Evolutionary conservation across 2,797 vertebrate genomes (phyloP), one percentile per base, ranked within the genome.

Genomic region (Argyrosomus regius): DNA sequence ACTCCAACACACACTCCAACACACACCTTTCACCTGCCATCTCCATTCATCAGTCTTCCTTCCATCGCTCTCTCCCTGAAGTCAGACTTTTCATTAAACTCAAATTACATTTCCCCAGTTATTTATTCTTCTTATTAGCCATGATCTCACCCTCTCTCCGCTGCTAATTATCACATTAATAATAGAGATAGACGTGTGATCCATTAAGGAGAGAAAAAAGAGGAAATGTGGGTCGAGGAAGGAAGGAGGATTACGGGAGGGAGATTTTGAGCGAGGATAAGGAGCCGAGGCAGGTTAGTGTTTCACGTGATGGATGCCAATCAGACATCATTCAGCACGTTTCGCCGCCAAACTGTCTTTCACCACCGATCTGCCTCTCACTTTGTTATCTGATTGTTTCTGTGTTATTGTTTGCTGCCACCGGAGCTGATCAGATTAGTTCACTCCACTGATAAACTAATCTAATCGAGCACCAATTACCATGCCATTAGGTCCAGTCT

Each of bases 151-250:
- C 83, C 90, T 78, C 83, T 88, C 72, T 78, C 83, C n/a, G 5
- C 80, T 80, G 85, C 89, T 96, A 96, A 96, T 96, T 89, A 94
- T 94, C 87, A 84, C 92, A 95, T 95, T 92, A 95, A 96, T 96
- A 95, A 96, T 94, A 79, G 77, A 92, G 77, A 75, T 83, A 85
- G 84, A 84, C 56, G 72, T 85, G 87, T 76, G 88, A 91, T 92
- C 84, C 82, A 92, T 94, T 93, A 88, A 65, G 72, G 53, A 72
- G 56, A 71, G 64, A 84, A 79, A 39, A 66, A 70, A 77, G 74
- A 82, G 89, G 83, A 85, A 89, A 91, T 84, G 62, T 81, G 83
- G 91, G 81, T 78, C 17, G 56, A 61, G 72, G 78, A 72, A 46
- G 72, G 73, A 46, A 46, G 72, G 73, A 43, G 77, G 78, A 77